Percentiles rank a stretch among this genome's conserved stretches.
These are phyloP conservation scores for Ceramica pisi DNA, from an alignment of 2,888 invertebrate species.

Conservation along the genomic window DNA sequence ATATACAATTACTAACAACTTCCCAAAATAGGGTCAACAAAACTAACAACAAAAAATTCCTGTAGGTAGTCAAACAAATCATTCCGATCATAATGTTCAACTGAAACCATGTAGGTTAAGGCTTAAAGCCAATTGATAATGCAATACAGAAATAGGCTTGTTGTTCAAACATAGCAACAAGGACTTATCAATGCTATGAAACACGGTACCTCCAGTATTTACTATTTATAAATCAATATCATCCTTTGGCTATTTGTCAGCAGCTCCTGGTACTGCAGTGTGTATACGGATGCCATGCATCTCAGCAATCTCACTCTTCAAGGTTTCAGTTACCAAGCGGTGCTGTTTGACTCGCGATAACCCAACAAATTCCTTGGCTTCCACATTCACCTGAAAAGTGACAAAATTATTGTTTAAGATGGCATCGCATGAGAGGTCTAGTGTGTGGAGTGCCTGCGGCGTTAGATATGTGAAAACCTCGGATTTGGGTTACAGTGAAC, in stretches of 20 bases:
- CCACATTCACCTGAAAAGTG: conserved; percentile 88
- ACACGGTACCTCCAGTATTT: conserved; percentile 9
- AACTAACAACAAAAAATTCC: not conserved
- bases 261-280: conserved; percentile 89
- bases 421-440: not conserved
- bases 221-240: conserved; percentile 53
- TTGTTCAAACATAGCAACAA: not conserved
- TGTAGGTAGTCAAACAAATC: not conserved
- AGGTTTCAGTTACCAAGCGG: conserved; percentile 92
- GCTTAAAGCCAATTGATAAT: not conserved
- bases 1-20: conserved; percentile 21
- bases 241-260: conserved; percentile 58
- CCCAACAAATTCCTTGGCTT: conserved; percentile 93
- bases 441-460: too few species aligned
- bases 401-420: conserved; percentile 8
- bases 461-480: too few species aligned
- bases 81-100: conserved; percentile 8
- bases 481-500: too few species aligned
- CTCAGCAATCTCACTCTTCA: conserved; percentile 94
- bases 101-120: conserved; percentile 1
- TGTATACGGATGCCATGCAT: conserved; percentile 96
- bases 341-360: conserved; percentile 94
- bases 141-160: not conserved
- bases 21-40: not conserved
- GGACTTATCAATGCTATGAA: not conserved